A percentile compares a stretch with the other conserved stretches of the same genome.
Evolutionary conservation across 2,888 invertebrate genomes (phyloP).

Genomic region (Saturnia pavonia): DNA sequence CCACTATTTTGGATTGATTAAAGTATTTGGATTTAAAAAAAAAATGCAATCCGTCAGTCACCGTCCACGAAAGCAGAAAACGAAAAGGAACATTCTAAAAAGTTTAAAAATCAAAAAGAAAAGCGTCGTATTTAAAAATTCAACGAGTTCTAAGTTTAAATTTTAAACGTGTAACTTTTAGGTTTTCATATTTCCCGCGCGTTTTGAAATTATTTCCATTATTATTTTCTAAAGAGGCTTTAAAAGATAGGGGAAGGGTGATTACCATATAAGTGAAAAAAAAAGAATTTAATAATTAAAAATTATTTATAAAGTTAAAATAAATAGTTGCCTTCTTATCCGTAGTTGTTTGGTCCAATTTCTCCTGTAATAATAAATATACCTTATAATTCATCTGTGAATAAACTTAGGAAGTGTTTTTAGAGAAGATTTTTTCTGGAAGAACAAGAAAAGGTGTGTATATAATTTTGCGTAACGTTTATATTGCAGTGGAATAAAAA

Average conservation of each 20-base stretch:
- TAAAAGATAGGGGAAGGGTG: slow-evolving; percentile 41
- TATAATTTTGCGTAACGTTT: not conserved
- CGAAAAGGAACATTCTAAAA: slow-evolving; percentile 48
- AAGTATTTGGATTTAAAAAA: slow-evolving; percentile 30
- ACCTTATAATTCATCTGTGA: slow-evolving; percentile 37
- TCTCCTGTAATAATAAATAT: slow-evolving; percentile 44
- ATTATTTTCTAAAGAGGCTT: slow-evolving; percentile 41
- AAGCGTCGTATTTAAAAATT: slow-evolving; percentile 64
- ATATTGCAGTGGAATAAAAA: too few relatives aligned
- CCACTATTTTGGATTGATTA: slow-evolving; percentile 37
- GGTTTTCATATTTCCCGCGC: slow-evolving; percentile 15
- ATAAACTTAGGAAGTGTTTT: slow-evolving; percentile 35
- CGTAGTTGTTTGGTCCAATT: slow-evolving; percentile 71
- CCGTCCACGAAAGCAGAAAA: slow-evolving; percentile 56
- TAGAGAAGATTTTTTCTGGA: slow-evolving; percentile 43
- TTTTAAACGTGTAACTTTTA: slow-evolving; percentile 23
- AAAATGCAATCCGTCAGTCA: slow-evolving; percentile 62
- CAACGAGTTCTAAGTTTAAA: slow-evolving; percentile 53
- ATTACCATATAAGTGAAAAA: not conserved
- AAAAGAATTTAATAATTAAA: slow-evolving; percentile 24
- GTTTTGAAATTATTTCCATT: slow-evolving; percentile 14
- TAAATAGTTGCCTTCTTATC: slow-evolving; percentile 71
- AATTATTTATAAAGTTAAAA: slow-evolving; percentile 33
- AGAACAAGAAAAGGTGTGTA: slow-evolving; percentile 48
- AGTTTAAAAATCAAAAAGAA: slow-evolving; percentile 66